phyloP scores from a whole-genome alignment of 1,140 invertebrate species.

The Parapsyche elsis region DNA sequence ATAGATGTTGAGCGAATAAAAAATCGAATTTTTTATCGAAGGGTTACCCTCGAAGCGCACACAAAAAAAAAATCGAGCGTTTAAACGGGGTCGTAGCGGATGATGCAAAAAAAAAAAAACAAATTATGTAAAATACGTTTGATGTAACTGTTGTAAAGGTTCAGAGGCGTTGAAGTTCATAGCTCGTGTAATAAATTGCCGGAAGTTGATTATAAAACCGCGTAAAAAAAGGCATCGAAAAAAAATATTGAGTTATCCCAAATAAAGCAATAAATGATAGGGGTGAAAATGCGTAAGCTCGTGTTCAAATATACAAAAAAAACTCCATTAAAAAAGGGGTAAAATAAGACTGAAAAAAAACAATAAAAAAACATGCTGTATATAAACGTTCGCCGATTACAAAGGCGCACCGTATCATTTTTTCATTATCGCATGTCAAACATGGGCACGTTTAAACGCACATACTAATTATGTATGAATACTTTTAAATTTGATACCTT shows the following conservation, averaged over 20 bases:
- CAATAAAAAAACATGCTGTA: neutral
- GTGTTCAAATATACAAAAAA: conserved; percentile 3
- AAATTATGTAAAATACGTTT: conserved; percentile 39
- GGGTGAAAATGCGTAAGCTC: conserved; percentile 43
- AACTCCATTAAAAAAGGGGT: conserved; percentile 38
- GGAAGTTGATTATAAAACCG: conserved; percentile 48
- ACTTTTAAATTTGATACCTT: neutral
- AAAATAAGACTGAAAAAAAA: conserved; percentile 7
- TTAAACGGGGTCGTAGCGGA: neutral
- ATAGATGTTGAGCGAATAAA: conserved; percentile 4
- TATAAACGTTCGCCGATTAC: neutral
- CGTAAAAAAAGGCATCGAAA: conserved; percentile 28
- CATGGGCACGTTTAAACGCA: conserved; percentile 8
- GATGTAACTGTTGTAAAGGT: conserved; percentile 18
- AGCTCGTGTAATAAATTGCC: conserved; percentile 37
- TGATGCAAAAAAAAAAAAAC: conserved; percentile 27
- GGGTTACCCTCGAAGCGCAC: neutral
- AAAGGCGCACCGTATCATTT: conserved; percentile 10
- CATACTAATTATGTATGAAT: conserved; percentile 4
- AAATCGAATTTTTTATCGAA: neutral
- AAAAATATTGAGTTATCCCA: conserved; percentile 44
- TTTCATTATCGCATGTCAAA: conserved; percentile 25
- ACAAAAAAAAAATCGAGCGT: neutral
- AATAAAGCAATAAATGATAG: conserved; percentile 47
- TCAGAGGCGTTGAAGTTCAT: conserved; percentile 48